phyloP scores from a whole-genome alignment of 1,140 invertebrate genomes.

The Psilanteris sp. region DNA sequence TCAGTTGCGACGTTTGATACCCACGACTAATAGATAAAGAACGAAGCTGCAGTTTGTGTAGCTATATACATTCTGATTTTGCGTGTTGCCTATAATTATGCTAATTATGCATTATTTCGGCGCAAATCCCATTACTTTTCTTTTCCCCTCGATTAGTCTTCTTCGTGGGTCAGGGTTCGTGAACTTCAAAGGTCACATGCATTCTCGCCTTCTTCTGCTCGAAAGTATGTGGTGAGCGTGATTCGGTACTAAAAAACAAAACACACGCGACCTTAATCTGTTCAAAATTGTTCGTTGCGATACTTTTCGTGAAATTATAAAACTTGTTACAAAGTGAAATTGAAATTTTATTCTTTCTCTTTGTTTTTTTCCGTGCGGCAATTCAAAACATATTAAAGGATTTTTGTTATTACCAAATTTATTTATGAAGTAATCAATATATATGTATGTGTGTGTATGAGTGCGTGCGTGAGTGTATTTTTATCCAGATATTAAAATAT shows the following conservation, averaged over 20 bases:
- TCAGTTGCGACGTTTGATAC: too few relatives aligned
- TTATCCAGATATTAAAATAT: too few relatives aligned
- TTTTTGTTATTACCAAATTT: constrained; percentile 12
- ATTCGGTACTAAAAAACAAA: constrained; percentile 41
- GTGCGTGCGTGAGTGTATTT: too few relatives aligned
- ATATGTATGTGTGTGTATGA: too few relatives aligned
- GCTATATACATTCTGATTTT: constrained; percentile 34
- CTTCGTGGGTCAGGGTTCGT: constrained; percentile 58
- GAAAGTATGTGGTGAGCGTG: constrained; percentile 49
- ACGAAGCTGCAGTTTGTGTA: too few relatives aligned
- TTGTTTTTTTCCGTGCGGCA: neutral
- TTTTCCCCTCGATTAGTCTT: constrained; percentile 59
- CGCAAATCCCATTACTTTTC: constrained; percentile 51
- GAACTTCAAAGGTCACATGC: constrained; percentile 63
- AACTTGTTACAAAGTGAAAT: constrained; percentile 11
- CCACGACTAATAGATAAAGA: too few relatives aligned
- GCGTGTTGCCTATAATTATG: constrained; percentile 48
- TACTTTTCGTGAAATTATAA: constrained; percentile 34
- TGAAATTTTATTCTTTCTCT: constrained; percentile 12
- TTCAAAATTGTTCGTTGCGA: constrained; percentile 34
- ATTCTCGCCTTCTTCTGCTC: constrained; percentile 55
- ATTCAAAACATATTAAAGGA: neutral
- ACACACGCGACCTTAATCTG: constrained; percentile 38
- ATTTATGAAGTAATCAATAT: too few relatives aligned
- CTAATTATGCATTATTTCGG: constrained; percentile 50